phyloP scores from a whole-genome alignment of 2,888 invertebrate species.

The Synergus itoensis region DNA sequence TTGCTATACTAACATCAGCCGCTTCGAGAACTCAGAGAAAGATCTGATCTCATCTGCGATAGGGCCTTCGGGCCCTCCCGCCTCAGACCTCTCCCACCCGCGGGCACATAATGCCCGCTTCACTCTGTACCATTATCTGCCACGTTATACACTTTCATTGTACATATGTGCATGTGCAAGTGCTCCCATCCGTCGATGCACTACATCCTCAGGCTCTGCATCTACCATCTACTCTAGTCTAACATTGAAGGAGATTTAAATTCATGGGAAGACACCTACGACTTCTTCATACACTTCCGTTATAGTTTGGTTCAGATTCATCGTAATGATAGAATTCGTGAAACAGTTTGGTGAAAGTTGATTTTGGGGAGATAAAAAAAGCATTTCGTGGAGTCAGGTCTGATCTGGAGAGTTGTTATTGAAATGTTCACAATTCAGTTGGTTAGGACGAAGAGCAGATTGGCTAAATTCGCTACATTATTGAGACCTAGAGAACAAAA shows the following conservation, averaged over 20 bases:
- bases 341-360: conserved; percentile 31
- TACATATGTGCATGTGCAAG: not conserved
- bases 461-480: not conserved
- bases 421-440: not conserved
- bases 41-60: conserved; percentile 74
- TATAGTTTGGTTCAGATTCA: conserved; percentile 10
- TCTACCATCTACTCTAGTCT: not conserved
- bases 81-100: conserved; percentile 28
- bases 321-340: not conserved
- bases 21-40: conserved; percentile 59
- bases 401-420: conserved; percentile 5
- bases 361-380: conserved; percentile 3
- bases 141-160: conserved; percentile 17
- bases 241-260: conserved; percentile 23
- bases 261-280: conserved; percentile 17
- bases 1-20: conserved; percentile 75
- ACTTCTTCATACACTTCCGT: not conserved
- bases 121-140: conserved; percentile 31
- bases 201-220: not conserved
- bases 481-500: not conserved
- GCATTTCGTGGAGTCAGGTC: not conserved
- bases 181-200: conserved; percentile 14
- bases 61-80: conserved; percentile 59
- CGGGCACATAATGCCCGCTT: conserved; percentile 23
- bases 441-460: not conserved